Conservation (phyloP, 92 coral and sea anemone species). For the Anthopleura xanthogrammica region DNA sequence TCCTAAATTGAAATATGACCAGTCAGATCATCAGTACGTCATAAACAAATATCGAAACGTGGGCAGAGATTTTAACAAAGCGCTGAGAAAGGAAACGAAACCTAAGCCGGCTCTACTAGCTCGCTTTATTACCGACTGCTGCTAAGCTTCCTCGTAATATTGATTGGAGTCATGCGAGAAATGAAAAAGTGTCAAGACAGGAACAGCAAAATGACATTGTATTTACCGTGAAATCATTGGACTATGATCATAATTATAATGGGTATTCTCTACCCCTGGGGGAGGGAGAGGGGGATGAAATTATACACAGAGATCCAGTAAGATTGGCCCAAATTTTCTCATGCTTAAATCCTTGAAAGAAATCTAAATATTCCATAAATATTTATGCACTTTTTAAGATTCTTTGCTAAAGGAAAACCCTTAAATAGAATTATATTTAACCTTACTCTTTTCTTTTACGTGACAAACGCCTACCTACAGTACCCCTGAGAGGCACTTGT, state of each 20-base stretch:
- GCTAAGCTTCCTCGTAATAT: background rate
- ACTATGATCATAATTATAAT: no score
- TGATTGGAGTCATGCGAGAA: background rate
- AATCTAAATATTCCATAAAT: no score
- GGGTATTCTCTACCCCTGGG: background rate
- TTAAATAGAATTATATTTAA: no score
- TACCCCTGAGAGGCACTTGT: no score
- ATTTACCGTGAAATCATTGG: background rate
- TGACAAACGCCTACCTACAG: no score
- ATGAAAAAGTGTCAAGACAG: background rate
- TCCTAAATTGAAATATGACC: background rate
- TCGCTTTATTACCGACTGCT: background rate
- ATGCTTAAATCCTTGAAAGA: no score
- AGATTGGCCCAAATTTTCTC: no score
- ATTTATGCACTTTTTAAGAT: no score
- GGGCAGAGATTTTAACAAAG: background rate
- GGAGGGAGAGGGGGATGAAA: background rate
- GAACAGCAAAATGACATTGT: background rate
- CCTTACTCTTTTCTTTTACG: no score
- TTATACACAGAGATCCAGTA: no score
- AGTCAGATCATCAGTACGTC: background rate
- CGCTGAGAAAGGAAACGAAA: background rate
- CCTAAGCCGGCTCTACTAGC: background rate
- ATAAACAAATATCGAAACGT: background rate
- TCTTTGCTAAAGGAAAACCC: no score